Base-by-base conservation (phyloP, 2,888 invertebrate genomes). In the Chloromyia formosa region DNA sequence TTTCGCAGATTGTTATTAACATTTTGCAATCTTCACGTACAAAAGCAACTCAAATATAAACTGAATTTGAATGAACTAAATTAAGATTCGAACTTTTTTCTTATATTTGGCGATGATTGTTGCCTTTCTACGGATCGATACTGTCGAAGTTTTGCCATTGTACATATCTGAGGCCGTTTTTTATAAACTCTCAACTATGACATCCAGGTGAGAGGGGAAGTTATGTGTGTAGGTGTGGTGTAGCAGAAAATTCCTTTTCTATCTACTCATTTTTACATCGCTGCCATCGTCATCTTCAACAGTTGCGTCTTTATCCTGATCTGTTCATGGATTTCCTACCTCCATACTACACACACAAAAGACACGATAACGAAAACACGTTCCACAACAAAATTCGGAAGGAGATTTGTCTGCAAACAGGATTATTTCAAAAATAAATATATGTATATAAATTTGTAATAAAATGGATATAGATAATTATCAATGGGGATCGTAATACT, bases 71-170 rank as follows among this genome's bases (percentile, higher is more conserved):
- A 35, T 35, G 27, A 64, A 22, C 45, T 20, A 49, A 66, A 27
- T 12, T 27, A 18, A 49, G 12, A 49, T 20, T 60, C 82, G 83
- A 83, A 84, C 84, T 84, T 84, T 81, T 84, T 84, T 81, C 84
- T 82, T 82, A 84, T 83, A 79, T 80, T 79, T 77, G 82, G 82
- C 79, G 83, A 78, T 77, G 79, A 80, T 80, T 82, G 82, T 79
- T 83, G 83, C 64, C 54, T 62, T 82, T 84, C 84, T 82, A 84
- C 82, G 87, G 90, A 92, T 92, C 92, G 92, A 92, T 92, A 92
- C 87, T 92, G 92, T 86, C 92, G 92, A 87, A 92, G 91, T 87
- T 90, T 89, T 86, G 90, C 89, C 91, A 91, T 91, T 88, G 88
- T 88, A 88, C 91, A 90, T 90, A 86, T 82, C 81, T 82, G 72